These are phyloP conservation scores for Microcaecilia unicolor DNA, from an alignment of 2,797 vertebrate species.

Conservation along the genomic window DNA sequence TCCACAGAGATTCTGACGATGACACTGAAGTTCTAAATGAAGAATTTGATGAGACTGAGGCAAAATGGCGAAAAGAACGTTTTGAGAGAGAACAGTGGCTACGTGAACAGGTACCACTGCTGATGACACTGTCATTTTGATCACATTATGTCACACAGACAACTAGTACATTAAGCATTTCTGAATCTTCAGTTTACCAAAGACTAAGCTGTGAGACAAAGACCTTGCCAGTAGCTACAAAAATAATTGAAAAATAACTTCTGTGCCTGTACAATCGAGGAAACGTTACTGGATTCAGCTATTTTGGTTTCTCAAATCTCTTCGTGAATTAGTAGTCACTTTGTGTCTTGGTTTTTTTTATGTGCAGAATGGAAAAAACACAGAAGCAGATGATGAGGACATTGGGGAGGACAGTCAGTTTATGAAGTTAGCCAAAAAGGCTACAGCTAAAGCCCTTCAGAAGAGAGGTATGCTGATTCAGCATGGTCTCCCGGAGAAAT, in stretches of 20 bases:
- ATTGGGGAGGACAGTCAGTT: constrained; percentile 81
- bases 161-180: background rate
- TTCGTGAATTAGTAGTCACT: too few relatives aligned
- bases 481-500: too few relatives aligned
- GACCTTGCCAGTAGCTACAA: too few relatives aligned
- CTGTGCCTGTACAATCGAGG: too few relatives aligned
- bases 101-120: constrained; percentile 76
- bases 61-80: constrained; percentile 78
- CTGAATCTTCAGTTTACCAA: too few relatives aligned
- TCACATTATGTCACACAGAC: background rate
- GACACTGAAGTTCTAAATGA: constrained; percentile 65
- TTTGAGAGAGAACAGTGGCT: constrained; percentile 91
- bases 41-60: constrained; percentile 69
- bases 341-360: constrained; percentile 15
- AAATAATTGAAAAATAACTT: too few relatives aligned
- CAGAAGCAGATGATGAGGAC: constrained; percentile 66
- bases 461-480: constrained; percentile 83
- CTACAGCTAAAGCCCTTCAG: constrained; percentile 75
- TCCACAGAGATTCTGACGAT: constrained; percentile 61
- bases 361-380: constrained; percentile 61
- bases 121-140: too few relatives aligned
- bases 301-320: too few relatives aligned
- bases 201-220: too few relatives aligned
- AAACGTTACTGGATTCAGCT: background rate
- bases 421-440: constrained; percentile 90